Evolutionary conservation across 2,113 vertebrate species (phyloP).

Genomic region (Peromyscus polionotus): DNA sequence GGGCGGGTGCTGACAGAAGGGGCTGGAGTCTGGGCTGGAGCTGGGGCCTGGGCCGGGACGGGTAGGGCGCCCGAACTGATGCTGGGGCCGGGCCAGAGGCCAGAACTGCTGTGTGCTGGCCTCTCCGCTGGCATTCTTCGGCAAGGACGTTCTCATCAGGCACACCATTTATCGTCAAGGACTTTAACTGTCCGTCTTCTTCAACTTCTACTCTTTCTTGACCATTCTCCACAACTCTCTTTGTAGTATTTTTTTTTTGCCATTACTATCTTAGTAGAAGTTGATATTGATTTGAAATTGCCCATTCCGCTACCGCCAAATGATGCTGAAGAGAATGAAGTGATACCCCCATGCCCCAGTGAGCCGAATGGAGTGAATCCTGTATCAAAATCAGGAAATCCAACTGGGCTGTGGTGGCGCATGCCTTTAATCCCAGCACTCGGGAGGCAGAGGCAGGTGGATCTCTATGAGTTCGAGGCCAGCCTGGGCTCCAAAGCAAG

Average conservation of each 20-base stretch:
- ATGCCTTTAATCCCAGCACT: too few species aligned
- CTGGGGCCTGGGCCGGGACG: background rate
- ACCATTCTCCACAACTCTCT: conserved; percentile 80
- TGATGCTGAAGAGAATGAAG: conserved; percentile 93
- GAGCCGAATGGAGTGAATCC: conserved; percentile 93
- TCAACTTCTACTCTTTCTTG: too few species aligned
- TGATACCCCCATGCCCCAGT: conserved; percentile 91
- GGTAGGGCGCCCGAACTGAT: background rate
- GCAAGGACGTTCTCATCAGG: conserved; percentile 89
- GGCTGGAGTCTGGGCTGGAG: background rate
- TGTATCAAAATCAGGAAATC: conserved; percentile 92
- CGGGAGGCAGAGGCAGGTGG: too few species aligned
- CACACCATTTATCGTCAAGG: conserved; percentile 74
- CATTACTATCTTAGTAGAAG: conserved; percentile 96
- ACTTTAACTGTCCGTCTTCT: too few species aligned
- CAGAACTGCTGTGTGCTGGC: conserved; percentile 88
- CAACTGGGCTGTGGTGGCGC: background rate
- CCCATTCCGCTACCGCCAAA: conserved; percentile 94
- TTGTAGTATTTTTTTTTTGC: conserved; percentile 95
- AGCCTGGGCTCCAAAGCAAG: too few species aligned
- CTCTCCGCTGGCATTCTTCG: conserved; percentile 90
- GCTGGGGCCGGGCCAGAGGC: background rate
- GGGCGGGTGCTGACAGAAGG: conserved; percentile 83
- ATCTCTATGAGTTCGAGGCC: too few species aligned
- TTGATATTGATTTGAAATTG: conserved; percentile 95